phyloP scores from a whole-genome alignment of 2,797 vertebrate species.

The Decapterus maruadsi region DNA sequence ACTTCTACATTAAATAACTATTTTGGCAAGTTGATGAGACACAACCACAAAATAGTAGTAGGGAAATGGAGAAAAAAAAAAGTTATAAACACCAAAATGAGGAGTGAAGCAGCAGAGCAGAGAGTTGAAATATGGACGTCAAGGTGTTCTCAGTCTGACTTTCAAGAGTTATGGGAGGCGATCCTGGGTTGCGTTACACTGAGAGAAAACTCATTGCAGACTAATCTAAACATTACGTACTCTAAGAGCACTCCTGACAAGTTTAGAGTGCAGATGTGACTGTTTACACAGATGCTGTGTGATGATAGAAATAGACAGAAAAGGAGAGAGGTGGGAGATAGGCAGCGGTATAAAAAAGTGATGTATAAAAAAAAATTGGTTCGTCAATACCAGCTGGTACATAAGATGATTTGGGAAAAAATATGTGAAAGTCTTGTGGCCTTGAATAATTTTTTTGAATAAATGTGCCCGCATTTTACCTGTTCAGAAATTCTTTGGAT shows the following conservation, averaged over 20 bases:
- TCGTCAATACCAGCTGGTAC: background rate
- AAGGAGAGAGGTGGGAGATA: constrained; percentile 36
- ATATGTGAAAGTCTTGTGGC: background rate
- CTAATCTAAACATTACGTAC: constrained; percentile 79
- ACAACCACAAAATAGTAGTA: constrained; percentile 59
- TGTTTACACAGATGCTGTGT: constrained; percentile 79
- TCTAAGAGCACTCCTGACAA: constrained; percentile 71
- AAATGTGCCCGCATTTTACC: background rate
- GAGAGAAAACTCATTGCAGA: constrained; percentile 67
- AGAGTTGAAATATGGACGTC: constrained; percentile 64
- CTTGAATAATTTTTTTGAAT: background rate
- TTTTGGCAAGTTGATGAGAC: constrained; percentile 54
- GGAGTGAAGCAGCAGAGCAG: constrained; percentile 48
- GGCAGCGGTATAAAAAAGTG: constrained; percentile 8
- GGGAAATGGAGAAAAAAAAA: constrained; percentile 36
- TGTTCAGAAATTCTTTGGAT: background rate
- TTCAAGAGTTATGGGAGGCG: constrained; percentile 72
- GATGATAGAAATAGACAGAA: constrained; percentile 46
- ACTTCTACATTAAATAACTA: constrained; percentile 56
- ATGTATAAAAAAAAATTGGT: background rate
- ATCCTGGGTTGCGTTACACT: constrained; percentile 64
- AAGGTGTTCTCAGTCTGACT: constrained; percentile 70
- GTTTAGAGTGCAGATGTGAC: constrained; percentile 72
- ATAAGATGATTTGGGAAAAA: constrained; percentile 2
- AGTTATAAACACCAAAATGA: constrained; percentile 60